A percentile compares a stretch with the other conserved stretches of the same genome.
Evolutionary conservation across 2,888 invertebrate species (phyloP).

Genomic region (Chydorus sphaericus): DNA sequence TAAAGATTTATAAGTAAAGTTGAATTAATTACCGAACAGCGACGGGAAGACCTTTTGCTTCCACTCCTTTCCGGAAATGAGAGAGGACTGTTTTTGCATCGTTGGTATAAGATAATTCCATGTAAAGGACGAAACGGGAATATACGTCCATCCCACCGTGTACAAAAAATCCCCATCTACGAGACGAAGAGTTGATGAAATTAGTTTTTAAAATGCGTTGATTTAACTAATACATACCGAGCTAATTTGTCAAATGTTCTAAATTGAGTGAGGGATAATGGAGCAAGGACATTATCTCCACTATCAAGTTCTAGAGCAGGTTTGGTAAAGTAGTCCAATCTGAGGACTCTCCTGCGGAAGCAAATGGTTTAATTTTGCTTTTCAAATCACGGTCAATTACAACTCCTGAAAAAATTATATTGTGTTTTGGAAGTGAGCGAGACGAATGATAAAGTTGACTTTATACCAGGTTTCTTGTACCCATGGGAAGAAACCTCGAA

Average conservation of each 20-base stretch:
- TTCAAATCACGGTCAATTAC: no score
- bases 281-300: neutral
- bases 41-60: neutral
- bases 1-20: neutral
- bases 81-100: neutral
- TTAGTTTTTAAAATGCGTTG: no score
- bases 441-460: no score
- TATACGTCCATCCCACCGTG: neutral
- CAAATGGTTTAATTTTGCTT: no score
- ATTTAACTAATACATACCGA: neutral
- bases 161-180: neutral
- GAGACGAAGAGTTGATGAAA: neutral
- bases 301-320: neutral
- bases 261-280: neutral
- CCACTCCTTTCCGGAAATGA: neutral
- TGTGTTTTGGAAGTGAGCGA: no score
- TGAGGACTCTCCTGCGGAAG: no score
- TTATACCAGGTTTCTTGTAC: no score
- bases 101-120: neutral
- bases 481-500: no score
- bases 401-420: no score
- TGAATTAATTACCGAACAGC: neutral
- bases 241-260: neutral
- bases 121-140: neutral
- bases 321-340: no score